These are phyloP conservation scores for Euthynnus affinis DNA, from an alignment of 2,797 vertebrate species.

Conservation along the genomic window DNA sequence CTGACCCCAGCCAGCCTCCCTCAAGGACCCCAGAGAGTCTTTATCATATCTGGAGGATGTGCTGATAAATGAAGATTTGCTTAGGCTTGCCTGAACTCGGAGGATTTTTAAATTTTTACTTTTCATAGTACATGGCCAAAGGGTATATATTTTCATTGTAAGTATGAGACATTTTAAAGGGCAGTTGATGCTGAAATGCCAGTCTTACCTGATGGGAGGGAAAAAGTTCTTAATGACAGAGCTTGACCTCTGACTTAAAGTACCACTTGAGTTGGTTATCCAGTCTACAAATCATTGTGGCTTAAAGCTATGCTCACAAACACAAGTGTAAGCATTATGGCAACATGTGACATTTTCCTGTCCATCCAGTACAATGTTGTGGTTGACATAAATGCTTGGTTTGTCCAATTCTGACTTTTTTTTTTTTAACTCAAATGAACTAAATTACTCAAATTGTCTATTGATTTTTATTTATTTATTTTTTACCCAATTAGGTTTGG, in stretches of 20 bases:
- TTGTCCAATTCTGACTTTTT: background rate
- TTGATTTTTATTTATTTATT: too few relatives aligned
- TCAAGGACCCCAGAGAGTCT: slow-evolving; percentile 78
- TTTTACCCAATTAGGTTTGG: background rate
- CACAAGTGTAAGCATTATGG: background rate
- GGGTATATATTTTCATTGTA: slow-evolving; percentile 31
- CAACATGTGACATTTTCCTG: background rate
- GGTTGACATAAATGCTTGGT: background rate
- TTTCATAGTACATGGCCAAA: slow-evolving; percentile 26
- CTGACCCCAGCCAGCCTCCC: slow-evolving; percentile 76
- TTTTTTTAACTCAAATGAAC: too few relatives aligned
- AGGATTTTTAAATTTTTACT: slow-evolving; percentile 52
- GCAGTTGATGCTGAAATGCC: slow-evolving; percentile 28
- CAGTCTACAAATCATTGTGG: background rate
- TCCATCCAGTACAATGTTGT: background rate
- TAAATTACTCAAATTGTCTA: too few relatives aligned
- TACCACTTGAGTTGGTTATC: background rate
- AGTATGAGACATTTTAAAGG: slow-evolving; percentile 32
- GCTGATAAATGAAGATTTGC: slow-evolving; percentile 63
- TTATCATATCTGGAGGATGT: slow-evolving; percentile 80
- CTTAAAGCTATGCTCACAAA: background rate
- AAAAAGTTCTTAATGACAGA: slow-evolving; percentile 3
- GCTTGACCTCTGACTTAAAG: slow-evolving; percentile 17
- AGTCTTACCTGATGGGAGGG: slow-evolving; percentile 10
- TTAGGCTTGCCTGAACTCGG: slow-evolving; percentile 54